phyloP scores from a whole-genome alignment of 2,888 invertebrate species.

The Dasysyrphus tricinctus region DNA sequence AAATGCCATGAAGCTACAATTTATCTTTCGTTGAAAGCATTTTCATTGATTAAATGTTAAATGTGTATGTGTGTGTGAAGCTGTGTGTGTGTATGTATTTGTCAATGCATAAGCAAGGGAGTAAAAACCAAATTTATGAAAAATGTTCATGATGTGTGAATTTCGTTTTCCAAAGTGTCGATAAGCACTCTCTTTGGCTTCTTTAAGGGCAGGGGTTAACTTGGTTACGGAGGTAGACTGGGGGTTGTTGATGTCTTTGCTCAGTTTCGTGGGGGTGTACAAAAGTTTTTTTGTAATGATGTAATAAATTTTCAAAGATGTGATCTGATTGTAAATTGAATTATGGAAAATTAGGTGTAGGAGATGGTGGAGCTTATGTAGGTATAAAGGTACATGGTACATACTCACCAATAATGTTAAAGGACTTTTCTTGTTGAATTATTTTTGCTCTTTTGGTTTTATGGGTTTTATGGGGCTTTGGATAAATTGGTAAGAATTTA shows the following conservation, averaged over 20 bases:
- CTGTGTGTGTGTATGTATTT: neutral
- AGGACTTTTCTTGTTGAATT: conserved; percentile 22
- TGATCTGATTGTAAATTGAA: conserved; percentile 70
- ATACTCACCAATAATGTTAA: conserved; percentile 1
- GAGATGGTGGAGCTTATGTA: conserved; percentile 5
- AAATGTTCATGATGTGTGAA: conserved; percentile 68
- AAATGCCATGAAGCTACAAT: conserved; percentile 70
- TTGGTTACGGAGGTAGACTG: neutral
- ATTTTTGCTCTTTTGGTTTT: conserved; percentile 14
- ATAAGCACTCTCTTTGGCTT: conserved; percentile 21
- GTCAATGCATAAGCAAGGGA: neutral
- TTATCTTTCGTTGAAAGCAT: conserved; percentile 68
- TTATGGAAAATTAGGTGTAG: conserved; percentile 34
- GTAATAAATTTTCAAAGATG: conserved; percentile 67
- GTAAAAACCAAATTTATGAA: conserved; percentile 73
- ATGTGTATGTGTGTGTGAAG: conserved; percentile 22
- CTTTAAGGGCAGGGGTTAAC: neutral
- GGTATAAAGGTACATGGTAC: too few species aligned
- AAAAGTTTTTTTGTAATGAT: conserved; percentile 64
- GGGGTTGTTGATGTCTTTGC: conserved; percentile 17
- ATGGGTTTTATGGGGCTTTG: neutral
- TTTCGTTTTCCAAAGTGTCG: conserved; percentile 60
- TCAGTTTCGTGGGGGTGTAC: conserved; percentile 7
- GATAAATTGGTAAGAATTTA: neutral
- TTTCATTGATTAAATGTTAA: conserved; percentile 49